phyloP scores from a whole-genome alignment of 2,797 vertebrate genomes.

The Pseudochaenichthys georgianus region DNA sequence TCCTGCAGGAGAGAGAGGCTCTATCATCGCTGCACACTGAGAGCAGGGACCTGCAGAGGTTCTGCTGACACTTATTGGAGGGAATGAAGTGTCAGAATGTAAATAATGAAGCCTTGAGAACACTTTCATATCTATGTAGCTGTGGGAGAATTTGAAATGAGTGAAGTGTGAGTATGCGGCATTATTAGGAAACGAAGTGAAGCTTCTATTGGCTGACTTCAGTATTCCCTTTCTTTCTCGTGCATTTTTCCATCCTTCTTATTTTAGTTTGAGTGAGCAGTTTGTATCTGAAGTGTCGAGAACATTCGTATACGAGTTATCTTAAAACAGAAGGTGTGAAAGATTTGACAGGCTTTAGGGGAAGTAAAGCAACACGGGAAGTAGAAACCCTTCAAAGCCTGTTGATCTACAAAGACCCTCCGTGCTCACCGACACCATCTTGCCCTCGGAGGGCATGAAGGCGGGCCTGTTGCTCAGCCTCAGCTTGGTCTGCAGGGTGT shows the following conservation, averaged over 20 bases:
- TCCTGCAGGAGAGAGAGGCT: constrained; percentile 78
- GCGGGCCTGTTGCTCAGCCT: constrained; percentile 93
- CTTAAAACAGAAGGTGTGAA: background rate
- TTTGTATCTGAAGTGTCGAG: background rate
- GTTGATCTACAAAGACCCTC: background rate
- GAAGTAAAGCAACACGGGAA: background rate
- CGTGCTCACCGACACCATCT: constrained; percentile 91
- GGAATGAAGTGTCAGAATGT: background rate
- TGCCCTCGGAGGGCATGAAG: constrained; percentile 95
- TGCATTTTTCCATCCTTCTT: no score
- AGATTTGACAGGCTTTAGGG: constrained; percentile 2
- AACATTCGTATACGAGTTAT: background rate
- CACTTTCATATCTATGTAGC: constrained; percentile 11
- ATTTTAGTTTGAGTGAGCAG: background rate
- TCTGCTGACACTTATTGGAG: background rate
- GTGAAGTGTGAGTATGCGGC: background rate
- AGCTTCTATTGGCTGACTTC: no score
- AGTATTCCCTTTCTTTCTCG: no score
- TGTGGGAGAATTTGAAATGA: background rate
- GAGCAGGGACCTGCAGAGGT: background rate
- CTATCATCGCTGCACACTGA: background rate
- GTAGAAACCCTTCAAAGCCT: constrained; percentile 4
- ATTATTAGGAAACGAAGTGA: background rate
- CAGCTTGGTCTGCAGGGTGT: constrained; percentile 98
- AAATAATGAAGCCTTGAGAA: constrained; percentile 2